Evolutionary conservation across 2,888 invertebrate species (phyloP).

Genomic region (Protonemura montana): DNA sequence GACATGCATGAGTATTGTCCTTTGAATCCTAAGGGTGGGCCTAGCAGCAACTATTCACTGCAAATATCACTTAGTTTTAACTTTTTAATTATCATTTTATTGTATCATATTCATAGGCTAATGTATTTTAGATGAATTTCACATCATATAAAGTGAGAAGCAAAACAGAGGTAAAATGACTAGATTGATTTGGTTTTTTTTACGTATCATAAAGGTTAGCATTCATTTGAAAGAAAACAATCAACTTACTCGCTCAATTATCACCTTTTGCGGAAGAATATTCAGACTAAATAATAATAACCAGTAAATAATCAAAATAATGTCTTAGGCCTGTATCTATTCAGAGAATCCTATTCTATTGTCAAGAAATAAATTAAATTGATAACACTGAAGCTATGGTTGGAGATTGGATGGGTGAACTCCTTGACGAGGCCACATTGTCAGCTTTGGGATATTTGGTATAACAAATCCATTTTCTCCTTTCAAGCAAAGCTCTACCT

Average conservation of each 20-base stretch:
- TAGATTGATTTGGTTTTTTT: neutral
- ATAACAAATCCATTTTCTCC: neutral
- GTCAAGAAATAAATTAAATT: no score
- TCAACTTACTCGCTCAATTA: no score
- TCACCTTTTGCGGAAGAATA: no score
- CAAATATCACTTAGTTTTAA: constrained; percentile 17
- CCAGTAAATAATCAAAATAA: neutral
- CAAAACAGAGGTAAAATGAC: neutral
- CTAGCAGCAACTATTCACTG: neutral
- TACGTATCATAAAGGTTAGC: no score
- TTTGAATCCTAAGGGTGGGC: neutral
- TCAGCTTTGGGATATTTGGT: neutral
- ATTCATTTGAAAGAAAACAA: no score
- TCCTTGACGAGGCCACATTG: neutral
- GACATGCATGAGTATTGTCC: constrained; percentile 28
- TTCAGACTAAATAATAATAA: no score
- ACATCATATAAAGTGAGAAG: constrained; percentile 34
- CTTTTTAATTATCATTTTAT: neutral
- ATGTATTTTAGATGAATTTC: constrained; percentile 54
- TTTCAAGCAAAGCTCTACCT: neutral
- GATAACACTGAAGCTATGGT: no score
- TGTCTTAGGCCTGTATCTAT: neutral
- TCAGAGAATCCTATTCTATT: neutral
- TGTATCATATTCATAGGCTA: neutral
- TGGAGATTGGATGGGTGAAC: neutral